Base-by-base conservation (phyloP, 2,113 vertebrate species). In the Passer montanus region DNA sequence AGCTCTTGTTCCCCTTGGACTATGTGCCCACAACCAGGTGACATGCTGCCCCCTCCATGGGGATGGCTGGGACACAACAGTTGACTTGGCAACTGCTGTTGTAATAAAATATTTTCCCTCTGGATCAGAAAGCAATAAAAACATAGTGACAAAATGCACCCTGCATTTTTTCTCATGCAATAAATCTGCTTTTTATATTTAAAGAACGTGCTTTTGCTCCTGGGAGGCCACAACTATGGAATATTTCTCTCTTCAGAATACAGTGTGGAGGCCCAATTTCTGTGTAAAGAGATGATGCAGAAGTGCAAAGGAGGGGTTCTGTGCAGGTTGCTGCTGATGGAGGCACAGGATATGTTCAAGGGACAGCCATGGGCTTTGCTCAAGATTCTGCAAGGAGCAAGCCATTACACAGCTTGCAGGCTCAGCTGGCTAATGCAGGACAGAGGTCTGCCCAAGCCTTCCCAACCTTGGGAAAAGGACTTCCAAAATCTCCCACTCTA, bases 141-240 rank as follows among this genome's bases (percentile, higher is more conserved):
- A 74, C 50, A 59, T 27, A 70, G 76, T 52, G 47, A 81, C 80
- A 89, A 96, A 95, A 84, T 43, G 27, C 86, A 78, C 59, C 27
- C 23, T 74, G 80, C 47, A n/a, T 90, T 92, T 93, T 92, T 93
- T 90, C 79, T 84, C 76, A 31, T 55, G 55, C 68, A 83, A 92
- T 92, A 92, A 94, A 95, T 75, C 83, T 84, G 55, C 59, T 80
- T 90, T 92, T 77, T 73, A 55, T 77, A 88, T 70, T 92, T 93
- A 77, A 88, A 80, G 59, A 69, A 53, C 2, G 2, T 66, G 39
- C 2, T 77, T 93, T 52, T 84, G 66, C 63, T 75, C 43, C 63
- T 43, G 82, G 67, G 49, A 92, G 39, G 27, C 82, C 49, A 60
- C 20, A 60, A 35, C 53, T 50, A 6, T 23, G 41, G 41, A 76